Base-by-base conservation (phyloP, 2,888 invertebrate species). In the Chrysopilus asiliformis region DNA sequence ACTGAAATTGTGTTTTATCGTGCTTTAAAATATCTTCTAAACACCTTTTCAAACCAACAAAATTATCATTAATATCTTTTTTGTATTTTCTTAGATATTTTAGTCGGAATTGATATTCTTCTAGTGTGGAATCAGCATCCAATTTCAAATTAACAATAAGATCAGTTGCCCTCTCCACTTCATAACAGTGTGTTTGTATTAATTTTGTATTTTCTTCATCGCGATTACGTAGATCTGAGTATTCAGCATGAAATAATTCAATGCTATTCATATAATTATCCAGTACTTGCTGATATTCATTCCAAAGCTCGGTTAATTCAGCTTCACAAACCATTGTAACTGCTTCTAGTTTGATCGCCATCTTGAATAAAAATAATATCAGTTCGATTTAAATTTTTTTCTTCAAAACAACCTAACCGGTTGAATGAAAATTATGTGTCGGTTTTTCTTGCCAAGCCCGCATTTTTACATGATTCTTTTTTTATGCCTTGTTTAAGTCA, bases 1-100 rank as follows among this genome's bases (percentile, higher is more conserved):
- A 45, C 15, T 69, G 72, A 19, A 84, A 57, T 43, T 71, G 68
- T 14, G 67, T 57, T 17, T 67, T 64, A 38, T 74, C 73, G 6
- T 57, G 53, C 5, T 56, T 60, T 40, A 67, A 61, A 36, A 68
- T 67, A 1, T 54, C 44, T 39, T 72, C 71, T 5, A 74, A 64
- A n/a, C 67, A 64, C 12, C 49, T 58, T 46, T 75, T 76, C 50
- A 73, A 58, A 49, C 60, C 65, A 44, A 61, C 60, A 43, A 68
- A 65, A 13, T 63, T 63, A n/a, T 55, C 56, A 0, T 65, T 56
- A 9, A 74, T 50, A 19, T 68, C 58, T 10, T 68, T 68, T 29
- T 68, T 69, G 9, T 68, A 64, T 8, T 49, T 50, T 34, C 53
- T 55, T 53, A 71, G 61, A 18, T 68, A 65, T n/a, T 57, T 56